Evolutionary conservation across 2,888 invertebrate species (phyloP).

Genomic region (Athalia circularis): DNA sequence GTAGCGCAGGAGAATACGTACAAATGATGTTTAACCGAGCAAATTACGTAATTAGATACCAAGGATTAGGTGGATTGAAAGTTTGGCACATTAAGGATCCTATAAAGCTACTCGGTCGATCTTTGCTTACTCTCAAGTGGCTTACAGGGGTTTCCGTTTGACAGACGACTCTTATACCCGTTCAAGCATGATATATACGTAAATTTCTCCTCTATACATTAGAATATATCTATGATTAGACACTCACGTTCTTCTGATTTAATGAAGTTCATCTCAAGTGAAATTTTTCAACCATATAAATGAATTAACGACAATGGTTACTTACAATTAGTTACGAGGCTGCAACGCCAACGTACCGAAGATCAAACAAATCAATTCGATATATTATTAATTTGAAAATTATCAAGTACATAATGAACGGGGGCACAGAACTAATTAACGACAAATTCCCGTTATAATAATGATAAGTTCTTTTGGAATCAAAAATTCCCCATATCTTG

Average conservation of each 20-base stretch:
- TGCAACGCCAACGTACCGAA: neutral
- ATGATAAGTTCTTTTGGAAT: no score
- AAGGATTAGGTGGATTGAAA: slow-evolving; percentile 26
- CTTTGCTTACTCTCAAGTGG: slow-evolving; percentile 19
- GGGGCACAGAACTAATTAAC: neutral
- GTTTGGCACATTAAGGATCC: slow-evolving; percentile 24
- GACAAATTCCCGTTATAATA: no score
- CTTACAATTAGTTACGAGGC: slow-evolving; percentile 14
- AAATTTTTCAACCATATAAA: neutral
- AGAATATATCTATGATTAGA: no score
- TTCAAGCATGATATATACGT: neutral
- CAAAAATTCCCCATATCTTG: no score
- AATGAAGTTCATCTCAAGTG: neutral
- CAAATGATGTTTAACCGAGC: slow-evolving; percentile 4
- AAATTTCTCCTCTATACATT: neutral
- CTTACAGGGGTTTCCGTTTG: slow-evolving; percentile 4
- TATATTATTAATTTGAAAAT: neutral
- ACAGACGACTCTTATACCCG: neutral
- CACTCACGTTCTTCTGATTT: neutral
- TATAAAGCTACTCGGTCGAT: slow-evolving; percentile 5
- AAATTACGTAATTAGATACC: slow-evolving; percentile 25
- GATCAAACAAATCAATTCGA: neutral
- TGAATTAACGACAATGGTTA: slow-evolving; percentile 6
- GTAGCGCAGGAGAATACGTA: neutral
- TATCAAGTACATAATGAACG: neutral